phyloP scores from a whole-genome alignment of 2,888 invertebrate species.

The Argyra leucocephala region DNA sequence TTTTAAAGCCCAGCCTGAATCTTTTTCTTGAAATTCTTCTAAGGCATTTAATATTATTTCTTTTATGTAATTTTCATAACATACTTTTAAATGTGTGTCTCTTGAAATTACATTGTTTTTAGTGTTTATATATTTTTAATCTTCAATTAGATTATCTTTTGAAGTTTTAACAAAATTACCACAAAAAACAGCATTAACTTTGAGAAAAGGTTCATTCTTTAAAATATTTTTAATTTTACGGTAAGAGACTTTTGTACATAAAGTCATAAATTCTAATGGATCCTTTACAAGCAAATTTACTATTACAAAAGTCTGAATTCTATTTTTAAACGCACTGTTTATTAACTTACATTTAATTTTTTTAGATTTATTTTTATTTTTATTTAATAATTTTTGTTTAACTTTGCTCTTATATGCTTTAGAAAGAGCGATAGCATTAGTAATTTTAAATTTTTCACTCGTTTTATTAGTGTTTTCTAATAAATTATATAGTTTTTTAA shows the following conservation, averaged over 20 bases:
- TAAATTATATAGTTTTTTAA: background rate
- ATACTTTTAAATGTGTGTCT: slow-evolving; percentile 12
- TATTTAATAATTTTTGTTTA: slow-evolving; percentile 2
- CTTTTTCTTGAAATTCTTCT: too few relatives aligned
- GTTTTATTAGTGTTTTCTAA: background rate
- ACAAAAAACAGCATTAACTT: slow-evolving; percentile 11
- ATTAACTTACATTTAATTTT: slow-evolving; percentile 9
- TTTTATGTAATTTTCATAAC: too few relatives aligned
- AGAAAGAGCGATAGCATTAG: too few relatives aligned
- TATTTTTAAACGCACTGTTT: slow-evolving; percentile 1
- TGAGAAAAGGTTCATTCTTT: slow-evolving; percentile 12
- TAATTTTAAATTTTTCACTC: background rate
- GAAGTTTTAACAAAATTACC: slow-evolving; percentile 8
- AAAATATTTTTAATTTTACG: slow-evolving; percentile 8
- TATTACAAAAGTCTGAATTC: slow-evolving; percentile 10
- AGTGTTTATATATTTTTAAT: slow-evolving; percentile 12
- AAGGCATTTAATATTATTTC: too few relatives aligned
- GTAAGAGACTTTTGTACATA: slow-evolving; percentile 4
- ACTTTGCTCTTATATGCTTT: too few relatives aligned
- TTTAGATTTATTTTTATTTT: slow-evolving; percentile 4
- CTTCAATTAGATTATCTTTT: background rate
- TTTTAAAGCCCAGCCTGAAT: too few relatives aligned
- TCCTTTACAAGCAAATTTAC: slow-evolving; percentile 10
- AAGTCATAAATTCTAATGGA: slow-evolving; percentile 9
- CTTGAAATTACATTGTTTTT: slow-evolving; percentile 13